Conservation (phyloP, 37 sponge, comb jelly and placozoan genomes). For the Chondrilla cf. caribensis region DNA sequence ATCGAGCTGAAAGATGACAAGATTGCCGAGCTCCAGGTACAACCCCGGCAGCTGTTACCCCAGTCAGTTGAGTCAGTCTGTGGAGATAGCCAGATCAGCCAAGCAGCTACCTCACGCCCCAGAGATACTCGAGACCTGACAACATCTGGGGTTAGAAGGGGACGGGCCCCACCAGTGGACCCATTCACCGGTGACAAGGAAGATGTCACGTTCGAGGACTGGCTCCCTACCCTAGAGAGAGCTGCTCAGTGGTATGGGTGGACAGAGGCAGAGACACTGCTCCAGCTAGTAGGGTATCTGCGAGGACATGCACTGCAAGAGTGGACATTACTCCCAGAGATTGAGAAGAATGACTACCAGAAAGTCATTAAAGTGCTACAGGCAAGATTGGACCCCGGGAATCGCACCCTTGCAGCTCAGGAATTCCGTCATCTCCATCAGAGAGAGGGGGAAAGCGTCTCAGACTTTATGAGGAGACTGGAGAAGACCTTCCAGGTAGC, state of each 20-base stretch:
- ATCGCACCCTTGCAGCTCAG: constrained; percentile 31
- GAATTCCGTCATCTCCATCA: constrained; percentile 44
- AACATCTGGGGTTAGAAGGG: neutral
- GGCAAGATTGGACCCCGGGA: constrained; percentile 27
- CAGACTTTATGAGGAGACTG: constrained; percentile 30
- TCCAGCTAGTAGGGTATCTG: constrained; percentile 52
- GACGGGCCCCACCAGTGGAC: constrained; percentile 41
- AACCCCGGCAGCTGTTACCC: neutral
- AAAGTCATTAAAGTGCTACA: neutral
- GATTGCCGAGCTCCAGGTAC: neutral
- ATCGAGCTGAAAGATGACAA: neutral
- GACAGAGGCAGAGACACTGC: constrained; percentile 33
- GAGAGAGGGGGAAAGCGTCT: constrained; percentile 18
- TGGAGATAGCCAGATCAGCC: no score
- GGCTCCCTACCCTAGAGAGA: constrained; percentile 35
- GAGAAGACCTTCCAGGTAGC: constrained; percentile 39
- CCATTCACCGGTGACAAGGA: constrained; percentile 26
- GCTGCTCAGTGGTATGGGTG: constrained; percentile 38
- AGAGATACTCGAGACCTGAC: no score
- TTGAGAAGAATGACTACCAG: constrained; percentile 10
- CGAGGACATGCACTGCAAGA: constrained; percentile 39
- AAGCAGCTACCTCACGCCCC: neutral
- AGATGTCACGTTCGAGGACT: constrained; percentile 32
- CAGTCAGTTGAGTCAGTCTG: no score
- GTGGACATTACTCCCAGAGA: constrained; percentile 32